These are phyloP conservation scores for Alauda arvensis DNA, from an alignment of 2,797 vertebrate genomes.

Conservation along the genomic window DNA sequence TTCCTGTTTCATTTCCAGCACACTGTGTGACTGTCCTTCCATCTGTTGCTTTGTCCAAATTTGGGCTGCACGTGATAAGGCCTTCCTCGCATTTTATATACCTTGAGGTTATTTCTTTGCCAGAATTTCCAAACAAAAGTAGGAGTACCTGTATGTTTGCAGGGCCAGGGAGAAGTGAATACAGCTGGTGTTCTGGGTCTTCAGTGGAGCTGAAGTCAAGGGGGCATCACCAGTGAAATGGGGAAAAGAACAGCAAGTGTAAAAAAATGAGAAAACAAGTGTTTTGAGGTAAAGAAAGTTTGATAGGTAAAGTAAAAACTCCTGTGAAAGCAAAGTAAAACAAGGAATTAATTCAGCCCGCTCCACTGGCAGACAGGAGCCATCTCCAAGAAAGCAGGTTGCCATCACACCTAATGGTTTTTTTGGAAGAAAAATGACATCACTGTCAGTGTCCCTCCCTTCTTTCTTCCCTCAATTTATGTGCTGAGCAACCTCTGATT, in stretches of 20 bases:
- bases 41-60: background rate
- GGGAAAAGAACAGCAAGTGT: fast-evolving
- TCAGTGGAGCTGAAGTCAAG: background rate
- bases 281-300: background rate
- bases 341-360: background rate
- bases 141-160: background rate
- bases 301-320: background rate
- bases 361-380: background rate
- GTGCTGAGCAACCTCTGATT: background rate
- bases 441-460: background rate
- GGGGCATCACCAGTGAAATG: background rate
- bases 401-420: background rate
- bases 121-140: background rate
- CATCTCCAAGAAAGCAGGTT: background rate
- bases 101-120: background rate
- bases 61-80: background rate
- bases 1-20: background rate
- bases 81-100: background rate
- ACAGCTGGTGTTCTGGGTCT: background rate
- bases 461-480: fast-evolving
- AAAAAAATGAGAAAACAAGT: background rate
- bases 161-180: background rate
- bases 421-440: background rate
- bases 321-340: background rate
- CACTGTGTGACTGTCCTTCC: background rate